A percentile compares a stretch with the other conserved stretches of the same genome.
These are phyloP conservation scores for Yoshiicerus persimilis DNA, from an alignment of 1,140 invertebrate species.

Conservation along the genomic window DNA sequence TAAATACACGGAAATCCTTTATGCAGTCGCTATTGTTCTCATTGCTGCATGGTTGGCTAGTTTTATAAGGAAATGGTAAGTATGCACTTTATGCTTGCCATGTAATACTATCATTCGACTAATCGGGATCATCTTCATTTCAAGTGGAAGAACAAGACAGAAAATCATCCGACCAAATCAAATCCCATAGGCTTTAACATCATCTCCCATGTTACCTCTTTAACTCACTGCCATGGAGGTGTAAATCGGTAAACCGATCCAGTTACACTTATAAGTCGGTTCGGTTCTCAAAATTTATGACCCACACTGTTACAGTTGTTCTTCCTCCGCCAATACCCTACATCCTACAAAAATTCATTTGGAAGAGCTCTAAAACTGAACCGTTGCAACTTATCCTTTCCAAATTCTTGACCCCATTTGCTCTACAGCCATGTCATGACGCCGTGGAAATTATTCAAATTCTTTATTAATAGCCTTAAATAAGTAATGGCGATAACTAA, in stretches of 20 bases:
- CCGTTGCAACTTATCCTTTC: too few relatives aligned
- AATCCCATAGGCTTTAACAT: not conserved
- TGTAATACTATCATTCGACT: not conserved
- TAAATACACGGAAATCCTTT: not conserved
- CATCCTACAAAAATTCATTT: too few relatives aligned
- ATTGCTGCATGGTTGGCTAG: too few relatives aligned
- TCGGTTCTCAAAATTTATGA: not conserved
- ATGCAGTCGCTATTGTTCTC: not conserved
- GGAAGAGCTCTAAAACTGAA: too few relatives aligned
- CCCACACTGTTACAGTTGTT: not conserved
- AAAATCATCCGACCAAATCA: slow-evolving; percentile 1
- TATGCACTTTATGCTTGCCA: not conserved
- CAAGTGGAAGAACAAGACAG: not conserved
- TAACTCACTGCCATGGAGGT: not conserved
- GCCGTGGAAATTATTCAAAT: too few relatives aligned
- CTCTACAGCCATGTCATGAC: too few relatives aligned
- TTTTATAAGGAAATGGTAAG: not conserved
- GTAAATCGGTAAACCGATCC: not conserved
- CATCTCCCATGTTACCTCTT: not conserved
- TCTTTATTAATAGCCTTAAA: too few relatives aligned
- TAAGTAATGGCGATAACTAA: too few relatives aligned
- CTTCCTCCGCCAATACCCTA: not conserved
- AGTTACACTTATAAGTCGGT: not conserved
- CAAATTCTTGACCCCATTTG: too few relatives aligned
- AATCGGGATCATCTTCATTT: not conserved